Conservation (phyloP, 2,888 invertebrate genomes). For the Oeneis ivallda region DNA sequence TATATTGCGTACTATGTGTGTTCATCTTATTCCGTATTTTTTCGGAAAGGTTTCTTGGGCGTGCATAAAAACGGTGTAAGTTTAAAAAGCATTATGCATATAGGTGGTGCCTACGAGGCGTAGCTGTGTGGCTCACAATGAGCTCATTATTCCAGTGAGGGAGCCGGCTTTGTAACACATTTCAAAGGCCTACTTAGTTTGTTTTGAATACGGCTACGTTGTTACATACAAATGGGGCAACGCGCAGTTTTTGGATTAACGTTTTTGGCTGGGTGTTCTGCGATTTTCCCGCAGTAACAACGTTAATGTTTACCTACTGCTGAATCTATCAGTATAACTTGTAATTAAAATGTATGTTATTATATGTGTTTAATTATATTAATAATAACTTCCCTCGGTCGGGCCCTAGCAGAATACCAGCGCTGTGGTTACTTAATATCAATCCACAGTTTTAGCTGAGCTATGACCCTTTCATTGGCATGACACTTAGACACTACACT, state of each 20-base stretch:
- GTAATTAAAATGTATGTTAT: background rate
- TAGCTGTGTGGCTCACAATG: constrained; percentile 21
- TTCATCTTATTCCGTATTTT: no score
- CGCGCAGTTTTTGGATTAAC: constrained; percentile 14
- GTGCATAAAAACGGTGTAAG: background rate
- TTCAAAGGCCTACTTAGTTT: constrained; percentile 36
- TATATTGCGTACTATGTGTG: no score
- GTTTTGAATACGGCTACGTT: constrained; percentile 31
- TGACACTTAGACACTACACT: no score
- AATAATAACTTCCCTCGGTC: no score
- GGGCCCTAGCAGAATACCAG: no score
- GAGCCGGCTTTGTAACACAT: constrained; percentile 31
- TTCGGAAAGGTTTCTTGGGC: background rate
- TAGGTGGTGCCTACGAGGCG: constrained; percentile 1
- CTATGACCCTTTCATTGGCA: no score
- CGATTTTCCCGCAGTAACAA: background rate
- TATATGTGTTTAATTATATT: background rate
- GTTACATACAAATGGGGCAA: constrained; percentile 25
- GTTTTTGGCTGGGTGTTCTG: constrained; percentile 12
- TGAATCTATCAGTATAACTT: background rate
- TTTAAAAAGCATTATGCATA: constrained; percentile 7
- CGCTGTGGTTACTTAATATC: no score
- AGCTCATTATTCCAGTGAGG: constrained; percentile 33
- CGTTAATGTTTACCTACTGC: background rate
- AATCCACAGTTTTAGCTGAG: no score